These are phyloP conservation scores for Arnoldichthys spilopterus DNA, from an alignment of 2,797 vertebrate genomes.

Conservation along the genomic window DNA sequence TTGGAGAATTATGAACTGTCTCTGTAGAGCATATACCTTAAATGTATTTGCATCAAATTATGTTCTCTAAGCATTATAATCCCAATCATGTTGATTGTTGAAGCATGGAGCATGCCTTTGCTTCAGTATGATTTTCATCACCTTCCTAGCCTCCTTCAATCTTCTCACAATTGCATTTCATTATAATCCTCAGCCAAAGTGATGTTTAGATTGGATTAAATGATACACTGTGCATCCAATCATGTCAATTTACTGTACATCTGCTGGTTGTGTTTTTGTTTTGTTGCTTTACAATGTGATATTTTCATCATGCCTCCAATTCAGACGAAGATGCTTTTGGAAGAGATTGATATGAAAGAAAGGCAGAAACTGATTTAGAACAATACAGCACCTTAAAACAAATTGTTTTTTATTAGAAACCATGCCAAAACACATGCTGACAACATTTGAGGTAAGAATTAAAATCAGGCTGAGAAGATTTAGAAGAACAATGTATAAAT, in stretches of 20 bases:
- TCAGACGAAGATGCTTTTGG: not conserved
- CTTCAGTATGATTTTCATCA: conserved; percentile 64
- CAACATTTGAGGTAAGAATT: not conserved
- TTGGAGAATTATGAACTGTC: not conserved
- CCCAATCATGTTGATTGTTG: conserved; percentile 38
- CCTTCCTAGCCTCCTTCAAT: conserved; percentile 72
- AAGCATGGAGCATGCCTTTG: conserved; percentile 37
- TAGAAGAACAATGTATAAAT: not conserved
- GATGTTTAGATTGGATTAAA: conserved; percentile 85
- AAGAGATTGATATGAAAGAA: not conserved
- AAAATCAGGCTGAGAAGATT: not conserved
- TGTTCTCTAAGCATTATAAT: conserved; percentile 4
- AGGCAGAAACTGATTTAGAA: not conserved
- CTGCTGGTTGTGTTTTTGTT: conserved; percentile 8
- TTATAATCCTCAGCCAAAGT: conserved; percentile 83
- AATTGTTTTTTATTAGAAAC: not conserved
- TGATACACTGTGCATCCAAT: conserved; percentile 58
- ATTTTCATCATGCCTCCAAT: conserved; percentile 5
- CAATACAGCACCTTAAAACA: not conserved
- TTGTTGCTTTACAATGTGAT: conserved; percentile 21
- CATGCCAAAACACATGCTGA: not conserved
- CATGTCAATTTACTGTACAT: conserved; percentile 35
- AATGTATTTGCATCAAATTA: conserved; percentile 14
- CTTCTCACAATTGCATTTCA: conserved; percentile 78
- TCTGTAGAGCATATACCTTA: not conserved